Evolutionary conservation across 2,113 vertebrate species (phyloP).

Genomic region (Naja naja): DNA sequence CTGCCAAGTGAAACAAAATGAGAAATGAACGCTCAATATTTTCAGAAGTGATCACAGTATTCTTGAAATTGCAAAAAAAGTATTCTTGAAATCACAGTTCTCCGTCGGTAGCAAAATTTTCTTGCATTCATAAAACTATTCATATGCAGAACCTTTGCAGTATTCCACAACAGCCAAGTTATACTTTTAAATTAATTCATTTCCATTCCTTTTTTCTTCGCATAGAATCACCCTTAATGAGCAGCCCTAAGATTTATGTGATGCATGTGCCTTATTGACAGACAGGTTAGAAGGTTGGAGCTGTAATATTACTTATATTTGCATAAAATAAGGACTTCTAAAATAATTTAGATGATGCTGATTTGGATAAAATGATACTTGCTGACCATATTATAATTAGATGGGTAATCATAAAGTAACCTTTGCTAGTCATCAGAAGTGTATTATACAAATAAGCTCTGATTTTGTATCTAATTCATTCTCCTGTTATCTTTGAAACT

Average conservation of each 20-base stretch:
- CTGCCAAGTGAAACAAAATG: background rate
- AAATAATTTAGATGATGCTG: slow-evolving; percentile 55
- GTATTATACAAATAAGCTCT: slow-evolving; percentile 60
- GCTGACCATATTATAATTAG: slow-evolving; percentile 60
- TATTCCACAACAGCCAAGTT: rapidly evolving
- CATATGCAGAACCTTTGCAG: rapidly evolving
- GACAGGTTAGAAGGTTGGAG: slow-evolving; percentile 57
- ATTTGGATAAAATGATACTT: slow-evolving; percentile 56
- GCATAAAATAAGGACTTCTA: slow-evolving; percentile 61
- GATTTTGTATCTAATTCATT: slow-evolving; percentile 30
- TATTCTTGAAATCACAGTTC: background rate
- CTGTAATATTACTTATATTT: slow-evolving; percentile 56
- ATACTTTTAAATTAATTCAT: background rate
- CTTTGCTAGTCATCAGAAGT: slow-evolving; percentile 51
- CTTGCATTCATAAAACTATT: rapidly evolving
- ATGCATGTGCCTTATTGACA: slow-evolving; percentile 37
- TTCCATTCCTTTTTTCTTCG: background rate
- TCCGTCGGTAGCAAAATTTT: rapidly evolving
- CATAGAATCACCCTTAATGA: background rate
- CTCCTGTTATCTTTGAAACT: slow-evolving; percentile 48
- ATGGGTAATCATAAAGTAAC: slow-evolving; percentile 63
- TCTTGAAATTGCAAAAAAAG: background rate
- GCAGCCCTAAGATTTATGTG: slow-evolving; percentile 44
- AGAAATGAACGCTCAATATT: background rate
- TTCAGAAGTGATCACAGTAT: background rate